phyloP scores from a whole-genome alignment of 2,113 vertebrate genomes.

The Pimephales promelas region DNA sequence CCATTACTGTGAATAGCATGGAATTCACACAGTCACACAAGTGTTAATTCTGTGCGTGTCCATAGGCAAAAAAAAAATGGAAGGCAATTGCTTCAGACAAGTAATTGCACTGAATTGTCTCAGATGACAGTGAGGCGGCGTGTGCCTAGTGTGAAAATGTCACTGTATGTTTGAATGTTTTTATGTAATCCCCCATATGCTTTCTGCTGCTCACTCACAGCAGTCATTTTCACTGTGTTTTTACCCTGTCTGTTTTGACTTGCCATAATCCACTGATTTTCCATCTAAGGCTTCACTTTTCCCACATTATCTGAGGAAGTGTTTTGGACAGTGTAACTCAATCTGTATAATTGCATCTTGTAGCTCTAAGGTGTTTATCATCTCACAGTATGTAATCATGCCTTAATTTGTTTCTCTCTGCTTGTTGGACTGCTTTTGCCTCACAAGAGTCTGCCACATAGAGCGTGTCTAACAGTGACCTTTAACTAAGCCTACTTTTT shows the following conservation, averaged over 20 bases:
- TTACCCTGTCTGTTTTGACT: slow-evolving; percentile 1
- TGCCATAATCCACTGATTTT: slow-evolving; percentile 7
- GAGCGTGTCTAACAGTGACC: slow-evolving; percentile 21
- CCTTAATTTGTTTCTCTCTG: neutral
- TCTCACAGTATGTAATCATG: neutral
- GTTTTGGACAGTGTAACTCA: slow-evolving; percentile 10
- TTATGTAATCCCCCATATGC: slow-evolving; percentile 30
- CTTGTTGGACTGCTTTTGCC: slow-evolving; percentile 2
- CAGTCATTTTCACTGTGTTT: neutral
- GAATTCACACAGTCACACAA: neutral
- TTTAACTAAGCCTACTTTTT: slow-evolving; percentile 18
- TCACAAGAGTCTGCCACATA: neutral
- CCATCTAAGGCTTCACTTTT: neutral
- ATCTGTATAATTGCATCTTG: slow-evolving; percentile 3
- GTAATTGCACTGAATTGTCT: neutral
- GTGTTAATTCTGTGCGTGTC: neutral
- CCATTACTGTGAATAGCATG: neutral
- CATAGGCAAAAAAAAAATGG: neutral
- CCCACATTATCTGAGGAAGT: slow-evolving; percentile 1
- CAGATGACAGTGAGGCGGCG: slow-evolving; percentile 26
- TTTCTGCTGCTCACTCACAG: slow-evolving; percentile 7
- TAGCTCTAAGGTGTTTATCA: neutral
- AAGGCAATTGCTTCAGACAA: neutral
- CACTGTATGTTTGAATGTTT: slow-evolving; percentile 43
- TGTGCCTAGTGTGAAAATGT: slow-evolving; percentile 43